phyloP scores from a whole-genome alignment of 2,888 invertebrate genomes.

The Melipona bicolor region DNA sequence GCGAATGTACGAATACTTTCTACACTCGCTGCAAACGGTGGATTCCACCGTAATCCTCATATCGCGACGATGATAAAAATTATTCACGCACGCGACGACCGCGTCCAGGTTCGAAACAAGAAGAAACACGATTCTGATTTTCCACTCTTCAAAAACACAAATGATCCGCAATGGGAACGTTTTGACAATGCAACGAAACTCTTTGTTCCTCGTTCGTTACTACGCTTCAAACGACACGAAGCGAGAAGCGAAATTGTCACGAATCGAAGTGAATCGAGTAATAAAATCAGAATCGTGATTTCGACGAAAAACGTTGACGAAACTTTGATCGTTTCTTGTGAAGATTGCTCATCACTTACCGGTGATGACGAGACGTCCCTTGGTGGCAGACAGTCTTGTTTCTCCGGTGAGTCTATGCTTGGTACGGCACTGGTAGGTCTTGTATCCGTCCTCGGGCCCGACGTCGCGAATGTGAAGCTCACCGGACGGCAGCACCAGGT shows the following conservation, averaged over 20 bases:
- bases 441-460: constrained; percentile 96
- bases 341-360: constrained; percentile 89
- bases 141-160: background rate
- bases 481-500: constrained; percentile 96
- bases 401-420: constrained; percentile 97
- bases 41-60: background rate
- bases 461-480: constrained; percentile 98
- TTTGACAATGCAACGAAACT: background rate
- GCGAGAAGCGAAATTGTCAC: background rate
- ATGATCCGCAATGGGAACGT: background rate
- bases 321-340: constrained; percentile 70
- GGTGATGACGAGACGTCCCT: constrained; percentile 97
- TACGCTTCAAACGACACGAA: background rate
- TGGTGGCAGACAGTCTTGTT: constrained; percentile 96
- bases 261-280: background rate
- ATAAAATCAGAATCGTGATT: constrained; percentile 77
- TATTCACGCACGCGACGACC: background rate
- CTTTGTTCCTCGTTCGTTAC: background rate
- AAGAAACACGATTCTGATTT: constrained; percentile 70
- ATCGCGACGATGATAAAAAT: background rate
- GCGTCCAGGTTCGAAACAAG: constrained; percentile 65
- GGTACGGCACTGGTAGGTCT: constrained; percentile 96
- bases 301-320: constrained; percentile 66
- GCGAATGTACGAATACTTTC: no score
- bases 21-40: no score